These are phyloP conservation scores for Agonum fuliginosum DNA, from an alignment of 2,888 invertebrate species.

Conservation along the genomic window DNA sequence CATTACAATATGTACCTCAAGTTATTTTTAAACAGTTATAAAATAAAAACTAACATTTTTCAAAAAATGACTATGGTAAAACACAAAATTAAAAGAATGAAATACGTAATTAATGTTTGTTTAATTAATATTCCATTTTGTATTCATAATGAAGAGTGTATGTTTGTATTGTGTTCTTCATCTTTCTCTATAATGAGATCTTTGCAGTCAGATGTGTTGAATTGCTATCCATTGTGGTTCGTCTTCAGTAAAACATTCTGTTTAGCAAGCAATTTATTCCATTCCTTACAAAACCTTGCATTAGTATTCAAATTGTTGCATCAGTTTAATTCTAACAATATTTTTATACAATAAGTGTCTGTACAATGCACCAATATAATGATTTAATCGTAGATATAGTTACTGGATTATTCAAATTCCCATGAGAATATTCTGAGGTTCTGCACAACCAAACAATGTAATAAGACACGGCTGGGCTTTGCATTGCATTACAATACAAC, in stretches of 20 bases:
- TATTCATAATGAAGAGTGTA: no score
- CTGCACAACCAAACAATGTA: conserved; percentile 52
- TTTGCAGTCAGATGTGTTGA: no score
- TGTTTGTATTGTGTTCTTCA: no score
- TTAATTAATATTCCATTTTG: no score
- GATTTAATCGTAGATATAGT: conserved; percentile 42
- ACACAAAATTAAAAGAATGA: no score
- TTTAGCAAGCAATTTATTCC: conserved; percentile 16
- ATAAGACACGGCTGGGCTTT: conserved; percentile 32
- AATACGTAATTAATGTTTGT: no score
- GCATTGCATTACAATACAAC: conserved; percentile 45
- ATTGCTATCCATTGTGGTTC: not conserved
- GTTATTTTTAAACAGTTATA: no score
- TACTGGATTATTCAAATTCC: conserved; percentile 55
- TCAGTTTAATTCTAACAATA: conserved; percentile 24
- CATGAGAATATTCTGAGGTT: conserved; percentile 49
- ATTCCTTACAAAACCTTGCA: conserved; percentile 13
- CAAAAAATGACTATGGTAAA: no score
- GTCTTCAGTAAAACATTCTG: not conserved
- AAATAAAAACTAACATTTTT: no score
- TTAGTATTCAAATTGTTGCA: conserved; percentile 33
- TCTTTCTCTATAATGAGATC: no score
- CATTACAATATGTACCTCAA: no score
- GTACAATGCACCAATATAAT: conserved; percentile 46
- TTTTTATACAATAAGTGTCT: conserved; percentile 30